These are phyloP conservation scores for Micronycteris hirsuta DNA, from an alignment of 2,113 vertebrate genomes.

Conservation along the genomic window DNA sequence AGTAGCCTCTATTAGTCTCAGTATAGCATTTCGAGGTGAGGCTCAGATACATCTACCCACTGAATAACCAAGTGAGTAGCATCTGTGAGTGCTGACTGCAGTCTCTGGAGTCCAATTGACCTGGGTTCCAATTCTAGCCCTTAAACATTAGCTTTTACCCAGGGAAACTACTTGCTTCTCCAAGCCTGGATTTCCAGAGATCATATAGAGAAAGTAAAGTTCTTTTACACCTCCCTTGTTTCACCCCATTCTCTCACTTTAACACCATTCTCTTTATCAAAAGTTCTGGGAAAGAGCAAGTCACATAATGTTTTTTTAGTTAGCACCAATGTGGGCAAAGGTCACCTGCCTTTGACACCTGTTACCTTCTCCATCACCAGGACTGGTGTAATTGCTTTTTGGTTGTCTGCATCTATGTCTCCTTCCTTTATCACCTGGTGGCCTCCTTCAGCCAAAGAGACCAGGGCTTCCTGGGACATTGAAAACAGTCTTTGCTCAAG, in stretches of 20 bases:
- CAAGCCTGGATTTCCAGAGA: neutral
- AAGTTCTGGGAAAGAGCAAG: neutral
- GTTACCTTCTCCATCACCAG: neutral
- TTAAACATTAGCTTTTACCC: neutral
- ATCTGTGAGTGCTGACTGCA: neutral
- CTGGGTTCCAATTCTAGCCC: neutral
- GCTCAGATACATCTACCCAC: neutral
- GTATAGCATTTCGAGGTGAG: neutral
- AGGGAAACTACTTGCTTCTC: neutral
- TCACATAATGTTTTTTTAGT: neutral
- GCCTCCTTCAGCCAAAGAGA: neutral
- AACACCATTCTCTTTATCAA: neutral
- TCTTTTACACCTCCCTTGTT: neutral
- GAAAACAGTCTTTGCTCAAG: neutral
- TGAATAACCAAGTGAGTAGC: neutral
- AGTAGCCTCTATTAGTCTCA: neutral
- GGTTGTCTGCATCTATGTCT: neutral
- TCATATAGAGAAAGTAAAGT: neutral
- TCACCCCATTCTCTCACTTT: neutral
- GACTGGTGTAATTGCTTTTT: neutral
- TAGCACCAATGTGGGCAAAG: neutral
- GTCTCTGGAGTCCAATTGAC: neutral
- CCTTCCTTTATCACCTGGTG: neutral
- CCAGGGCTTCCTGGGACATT: neutral
- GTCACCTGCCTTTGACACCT: neutral